Evolutionary conservation across 2,888 invertebrate genomes (phyloP), one percentile per base, ranked within the genome.

Genomic region (Lochmaea crataegi): DNA sequence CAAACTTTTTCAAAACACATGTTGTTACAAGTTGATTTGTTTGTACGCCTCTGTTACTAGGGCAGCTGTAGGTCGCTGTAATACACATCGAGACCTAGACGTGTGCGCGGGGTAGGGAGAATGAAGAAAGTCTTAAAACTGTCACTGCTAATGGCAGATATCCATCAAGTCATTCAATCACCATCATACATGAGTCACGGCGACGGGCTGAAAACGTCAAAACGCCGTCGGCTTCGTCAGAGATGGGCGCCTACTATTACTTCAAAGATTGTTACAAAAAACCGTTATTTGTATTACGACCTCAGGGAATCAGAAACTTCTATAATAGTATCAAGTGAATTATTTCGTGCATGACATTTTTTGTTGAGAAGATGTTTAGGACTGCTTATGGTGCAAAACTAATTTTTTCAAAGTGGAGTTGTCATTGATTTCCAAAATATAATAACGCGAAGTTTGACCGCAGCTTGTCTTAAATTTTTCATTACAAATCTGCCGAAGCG

Each of bases 91-190:
- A 22, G 60, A 42, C 61, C 42, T 63, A 41, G 32, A 60, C 60
- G 42, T 16, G 32, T 1, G 32, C 9, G 77, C 67, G 74, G 74
- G 77, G 75, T 11, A 38, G 18, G 26, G 72, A 71, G 76, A 26
- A 57, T 65, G 68, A 72, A 72, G 79, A 75, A 77, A 81, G 85
- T 85, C 85, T 86, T 86, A 86, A 87, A 87, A 86, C 86, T 86
- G 87, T 87, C 87, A 86, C 85, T 82, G 84, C 82, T 86, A 87
- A 87, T 87, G 86, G 86, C 86, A 86, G 86, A 86, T 87, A 86
- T 87, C 86, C 85, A 86, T 87, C 86, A 86, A 83, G 85, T 81
- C 85, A 84, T 86, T 86, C 86, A 85, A 86, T 86, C 86, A 85
- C 86, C 86, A 85, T 78, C 78, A 78, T 78, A 80, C 76, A 78